Evolutionary conservation across 2,113 vertebrate species (phyloP).

Genomic region (Xenopus borealis): DNA sequence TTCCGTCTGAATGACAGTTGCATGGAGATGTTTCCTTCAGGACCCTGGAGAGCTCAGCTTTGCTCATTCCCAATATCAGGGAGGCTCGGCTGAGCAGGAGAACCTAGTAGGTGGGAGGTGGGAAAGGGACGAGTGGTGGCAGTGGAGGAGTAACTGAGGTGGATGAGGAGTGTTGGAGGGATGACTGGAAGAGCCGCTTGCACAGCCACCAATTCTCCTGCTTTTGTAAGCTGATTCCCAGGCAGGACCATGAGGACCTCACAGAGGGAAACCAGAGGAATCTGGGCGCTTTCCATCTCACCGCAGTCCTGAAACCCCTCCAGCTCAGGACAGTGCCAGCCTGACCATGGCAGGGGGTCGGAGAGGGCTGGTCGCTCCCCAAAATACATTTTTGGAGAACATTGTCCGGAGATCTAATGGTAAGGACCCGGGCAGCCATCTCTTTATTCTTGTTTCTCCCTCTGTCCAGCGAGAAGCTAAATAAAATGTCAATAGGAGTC

Average conservation of each 20-base stretch:
- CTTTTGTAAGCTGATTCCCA: constrained; percentile 52
- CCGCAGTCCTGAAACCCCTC: constrained; percentile 47
- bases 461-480: constrained; percentile 5
- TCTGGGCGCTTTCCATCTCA: constrained; percentile 47
- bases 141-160: constrained; percentile 27
- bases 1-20: not conserved
- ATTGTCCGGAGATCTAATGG: constrained; percentile 89
- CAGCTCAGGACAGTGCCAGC: constrained; percentile 33
- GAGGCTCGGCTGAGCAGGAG: not conserved
- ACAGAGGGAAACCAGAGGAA: constrained; percentile 47
- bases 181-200: constrained; percentile 45
- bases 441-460: not conserved
- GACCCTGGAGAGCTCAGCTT: constrained; percentile 30
- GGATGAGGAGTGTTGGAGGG: constrained; percentile 40
- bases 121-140: constrained; percentile 5
- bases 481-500: not conserved
- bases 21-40: constrained; percentile 12
- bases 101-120: constrained; percentile 24
- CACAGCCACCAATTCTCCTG: constrained; percentile 48
- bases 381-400: constrained; percentile 94
- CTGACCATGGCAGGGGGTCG: constrained; percentile 88
- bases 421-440: constrained; percentile 60
- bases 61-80: not conserved
- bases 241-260: constrained; percentile 63
- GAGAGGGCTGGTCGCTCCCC: constrained; percentile 91